These are phyloP conservation scores for Oreochromis mossambicus DNA, from an alignment of 2,797 vertebrate genomes.

Conservation along the genomic window DNA sequence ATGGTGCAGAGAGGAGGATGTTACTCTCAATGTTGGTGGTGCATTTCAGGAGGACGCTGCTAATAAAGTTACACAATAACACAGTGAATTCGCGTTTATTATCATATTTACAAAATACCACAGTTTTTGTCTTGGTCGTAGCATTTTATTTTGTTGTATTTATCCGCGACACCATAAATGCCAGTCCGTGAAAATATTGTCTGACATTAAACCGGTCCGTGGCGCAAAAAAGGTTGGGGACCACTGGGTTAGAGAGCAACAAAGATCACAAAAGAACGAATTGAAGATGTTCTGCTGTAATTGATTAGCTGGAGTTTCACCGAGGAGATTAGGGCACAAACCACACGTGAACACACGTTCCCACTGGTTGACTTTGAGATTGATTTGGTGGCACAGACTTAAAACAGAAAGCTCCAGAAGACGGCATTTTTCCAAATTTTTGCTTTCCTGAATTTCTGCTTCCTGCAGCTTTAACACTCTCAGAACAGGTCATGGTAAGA, in stretches of 20 bases:
- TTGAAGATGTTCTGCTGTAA: not conserved
- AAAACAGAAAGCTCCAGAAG: not conserved
- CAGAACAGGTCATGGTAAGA: not conserved
- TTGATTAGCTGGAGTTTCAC: not conserved
- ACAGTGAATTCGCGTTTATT: not conserved
- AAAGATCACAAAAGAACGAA: not conserved
- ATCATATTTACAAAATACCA: not conserved
- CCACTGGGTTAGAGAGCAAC: not conserved
- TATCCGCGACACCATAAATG: accelerated
- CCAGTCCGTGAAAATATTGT: not conserved
- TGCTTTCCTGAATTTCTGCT: not conserved
- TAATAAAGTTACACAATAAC: not conserved
- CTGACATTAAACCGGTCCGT: not conserved
- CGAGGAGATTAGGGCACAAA: not conserved
- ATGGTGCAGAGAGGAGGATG: not conserved
- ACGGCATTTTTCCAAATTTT: not conserved
- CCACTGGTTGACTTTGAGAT: not conserved
- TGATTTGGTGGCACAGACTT: not conserved
- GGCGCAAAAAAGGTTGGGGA: not conserved
- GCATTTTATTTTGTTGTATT: not conserved
- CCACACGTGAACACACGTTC: not conserved
- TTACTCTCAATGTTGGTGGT: not conserved
- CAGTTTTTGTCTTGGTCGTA: accelerated
- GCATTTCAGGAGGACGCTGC: not conserved
- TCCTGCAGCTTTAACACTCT: not conserved